phyloP scores from a whole-genome alignment of 2,113 vertebrate genomes.

The Dipodomys ordii region DNA sequence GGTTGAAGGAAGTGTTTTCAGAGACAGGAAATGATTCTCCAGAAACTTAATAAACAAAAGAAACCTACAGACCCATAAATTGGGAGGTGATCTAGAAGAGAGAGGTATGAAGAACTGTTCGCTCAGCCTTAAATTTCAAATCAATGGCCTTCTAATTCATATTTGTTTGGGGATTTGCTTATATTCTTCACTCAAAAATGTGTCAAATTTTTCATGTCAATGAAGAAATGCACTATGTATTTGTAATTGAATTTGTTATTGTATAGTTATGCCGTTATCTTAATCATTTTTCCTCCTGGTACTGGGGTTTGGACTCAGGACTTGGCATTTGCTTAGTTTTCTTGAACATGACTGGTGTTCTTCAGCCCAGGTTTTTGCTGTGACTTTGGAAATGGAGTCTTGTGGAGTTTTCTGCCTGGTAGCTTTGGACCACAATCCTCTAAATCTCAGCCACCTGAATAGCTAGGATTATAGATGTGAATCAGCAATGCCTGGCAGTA shows the following conservation, averaged over 20 bases:
- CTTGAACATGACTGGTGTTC: too few species aligned
- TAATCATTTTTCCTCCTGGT: not conserved
- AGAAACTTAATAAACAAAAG: constrained; percentile 51
- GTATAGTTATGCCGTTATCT: not conserved
- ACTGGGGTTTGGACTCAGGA: too few species aligned
- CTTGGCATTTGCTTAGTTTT: too few species aligned
- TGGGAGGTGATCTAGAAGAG: not conserved
- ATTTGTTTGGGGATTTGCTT: constrained; percentile 62
- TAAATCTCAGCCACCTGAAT: too few species aligned
- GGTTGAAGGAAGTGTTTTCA: constrained; percentile 16
- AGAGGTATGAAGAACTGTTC: not conserved
- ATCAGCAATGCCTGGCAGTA: too few species aligned
- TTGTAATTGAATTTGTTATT: not conserved
- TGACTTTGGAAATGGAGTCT: too few species aligned
- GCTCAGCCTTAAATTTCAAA: constrained; percentile 18
- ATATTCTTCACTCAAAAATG: not conserved
- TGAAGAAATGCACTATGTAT: not conserved
- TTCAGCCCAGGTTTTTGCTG: too few species aligned
- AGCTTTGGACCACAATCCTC: too few species aligned
- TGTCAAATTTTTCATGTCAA: not conserved
- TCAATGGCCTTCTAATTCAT: constrained; percentile 41
- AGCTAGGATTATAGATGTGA: too few species aligned
- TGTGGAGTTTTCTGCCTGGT: too few species aligned
- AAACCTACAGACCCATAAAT: constrained; percentile 48
- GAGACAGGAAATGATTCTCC: constrained; percentile 53